A percentile compares a stretch with the other conserved stretches of the same genome.
Evolutionary conservation across 1,140 invertebrate species (phyloP).

Genomic region (Ceratina australensis): DNA sequence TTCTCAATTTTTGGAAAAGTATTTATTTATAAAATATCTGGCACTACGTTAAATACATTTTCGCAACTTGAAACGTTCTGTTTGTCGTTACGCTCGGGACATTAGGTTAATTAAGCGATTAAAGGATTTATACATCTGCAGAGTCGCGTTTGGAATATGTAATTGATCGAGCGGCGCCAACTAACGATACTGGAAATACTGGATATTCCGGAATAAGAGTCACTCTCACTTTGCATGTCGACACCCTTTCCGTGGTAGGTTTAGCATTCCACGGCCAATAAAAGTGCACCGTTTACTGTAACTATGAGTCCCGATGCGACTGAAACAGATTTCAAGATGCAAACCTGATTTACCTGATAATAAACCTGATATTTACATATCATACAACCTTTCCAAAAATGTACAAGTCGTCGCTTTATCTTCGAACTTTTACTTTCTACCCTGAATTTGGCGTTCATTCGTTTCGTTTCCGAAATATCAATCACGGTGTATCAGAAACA

Average conservation of each 20-base stretch:
- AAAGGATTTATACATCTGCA: slow-evolving; percentile 48
- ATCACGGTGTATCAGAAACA: no score
- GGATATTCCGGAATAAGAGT: slow-evolving; percentile 62
- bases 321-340: background rate
- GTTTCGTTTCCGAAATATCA: no score
- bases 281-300: slow-evolving; percentile 6
- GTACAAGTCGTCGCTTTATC: background rate
- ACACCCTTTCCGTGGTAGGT: slow-evolving; percentile 25
- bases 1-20: no score
- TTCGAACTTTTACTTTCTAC: background rate
- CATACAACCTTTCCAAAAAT: background rate
- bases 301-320: background rate
- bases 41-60: background rate
- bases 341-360: background rate
- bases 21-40: background rate
- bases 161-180: slow-evolving; percentile 52
- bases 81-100: background rate
- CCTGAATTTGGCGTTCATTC: no score
- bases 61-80: background rate
- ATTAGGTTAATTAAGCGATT: slow-evolving; percentile 57
- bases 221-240: slow-evolving; percentile 47
- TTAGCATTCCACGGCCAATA: slow-evolving; percentile 6
- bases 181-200: slow-evolving; percentile 58
- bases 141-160: slow-evolving; percentile 42
- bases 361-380: background rate